phyloP scores from a whole-genome alignment of 2,888 invertebrate genomes.

The Eupithecia inturbata region DNA sequence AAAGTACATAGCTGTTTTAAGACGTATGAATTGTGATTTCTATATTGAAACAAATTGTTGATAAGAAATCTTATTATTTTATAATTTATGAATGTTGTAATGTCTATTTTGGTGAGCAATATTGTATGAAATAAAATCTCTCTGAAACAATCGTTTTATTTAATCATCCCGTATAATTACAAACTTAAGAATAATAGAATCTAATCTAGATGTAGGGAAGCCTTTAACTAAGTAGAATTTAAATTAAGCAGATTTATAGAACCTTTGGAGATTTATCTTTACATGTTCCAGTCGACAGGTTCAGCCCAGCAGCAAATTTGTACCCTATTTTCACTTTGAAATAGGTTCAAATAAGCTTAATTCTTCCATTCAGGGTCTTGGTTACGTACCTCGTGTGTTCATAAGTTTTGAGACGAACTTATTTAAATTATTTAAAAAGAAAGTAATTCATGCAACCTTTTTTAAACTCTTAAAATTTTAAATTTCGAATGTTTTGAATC shows the following conservation, averaged over 20 bases:
- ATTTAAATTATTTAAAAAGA: too few species aligned
- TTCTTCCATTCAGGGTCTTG: background rate
- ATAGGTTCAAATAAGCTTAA: background rate
- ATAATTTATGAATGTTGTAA: conserved; percentile 14
- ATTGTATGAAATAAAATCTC: conserved; percentile 37
- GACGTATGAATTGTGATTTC: background rate
- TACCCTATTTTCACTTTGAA: background rate
- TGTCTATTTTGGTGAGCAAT: conserved; percentile 35
- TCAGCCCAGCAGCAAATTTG: background rate
- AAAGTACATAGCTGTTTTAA: conserved; percentile 23
- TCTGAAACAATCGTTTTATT: conserved; percentile 64
- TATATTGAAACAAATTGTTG: conserved; percentile 3
- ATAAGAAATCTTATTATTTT: conserved; percentile 4
- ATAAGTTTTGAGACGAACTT: too few species aligned
- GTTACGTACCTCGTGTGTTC: too few species aligned
- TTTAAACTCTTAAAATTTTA: too few species aligned
- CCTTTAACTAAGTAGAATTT: conserved; percentile 36
- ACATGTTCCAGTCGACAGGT: background rate
- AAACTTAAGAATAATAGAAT: conserved; percentile 61
- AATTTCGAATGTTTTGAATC: too few species aligned
- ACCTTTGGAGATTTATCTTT: background rate
- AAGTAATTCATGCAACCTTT: too few species aligned
- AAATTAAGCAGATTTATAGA: conserved; percentile 14
- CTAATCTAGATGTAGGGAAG: conserved; percentile 50
- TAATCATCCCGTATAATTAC: conserved; percentile 59